Evolutionary conservation across 2,888 invertebrate species (phyloP).

Genomic region (Chloromyia formosa): DNA sequence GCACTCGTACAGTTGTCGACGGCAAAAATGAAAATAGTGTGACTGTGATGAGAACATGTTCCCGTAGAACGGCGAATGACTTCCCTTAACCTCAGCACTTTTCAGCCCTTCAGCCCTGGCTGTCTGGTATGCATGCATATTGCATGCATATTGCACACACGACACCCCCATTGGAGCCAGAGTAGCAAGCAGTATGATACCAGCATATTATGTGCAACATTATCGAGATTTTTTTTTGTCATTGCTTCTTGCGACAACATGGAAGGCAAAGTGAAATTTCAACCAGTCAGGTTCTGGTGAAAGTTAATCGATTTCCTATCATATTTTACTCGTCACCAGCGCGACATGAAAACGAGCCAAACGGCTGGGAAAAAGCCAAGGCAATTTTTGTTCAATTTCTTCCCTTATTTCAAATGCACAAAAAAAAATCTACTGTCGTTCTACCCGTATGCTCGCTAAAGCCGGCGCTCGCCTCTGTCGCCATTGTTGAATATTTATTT

Average conservation of each 20-base stretch:
- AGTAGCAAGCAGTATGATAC: neutral
- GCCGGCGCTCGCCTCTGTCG: neutral
- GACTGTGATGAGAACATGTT: too few species aligned
- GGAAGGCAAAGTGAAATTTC: neutral
- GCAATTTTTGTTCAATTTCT: neutral
- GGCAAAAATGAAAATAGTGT: too few species aligned
- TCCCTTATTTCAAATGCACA: neutral
- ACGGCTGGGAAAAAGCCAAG: neutral
- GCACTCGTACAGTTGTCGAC: too few species aligned
- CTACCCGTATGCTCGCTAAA: neutral
- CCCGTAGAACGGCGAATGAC: too few species aligned
- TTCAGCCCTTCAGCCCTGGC: too few species aligned
- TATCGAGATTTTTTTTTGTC: too few species aligned
- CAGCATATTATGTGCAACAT: neutral
- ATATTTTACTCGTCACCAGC: neutral
- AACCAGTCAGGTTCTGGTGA: neutral
- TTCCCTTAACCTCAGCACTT: too few species aligned
- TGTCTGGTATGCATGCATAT: too few species aligned
- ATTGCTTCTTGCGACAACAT: neutral
- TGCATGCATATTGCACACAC: too few species aligned
- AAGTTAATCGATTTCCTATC: slow-evolving; percentile 3
- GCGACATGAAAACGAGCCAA: too few species aligned
- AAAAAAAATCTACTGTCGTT: neutral
- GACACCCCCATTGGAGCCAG: too few species aligned
- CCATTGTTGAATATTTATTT: slow-evolving; percentile 7